Base-by-base conservation (phyloP, 2,888 invertebrate genomes). In the Nudaria mundana region DNA sequence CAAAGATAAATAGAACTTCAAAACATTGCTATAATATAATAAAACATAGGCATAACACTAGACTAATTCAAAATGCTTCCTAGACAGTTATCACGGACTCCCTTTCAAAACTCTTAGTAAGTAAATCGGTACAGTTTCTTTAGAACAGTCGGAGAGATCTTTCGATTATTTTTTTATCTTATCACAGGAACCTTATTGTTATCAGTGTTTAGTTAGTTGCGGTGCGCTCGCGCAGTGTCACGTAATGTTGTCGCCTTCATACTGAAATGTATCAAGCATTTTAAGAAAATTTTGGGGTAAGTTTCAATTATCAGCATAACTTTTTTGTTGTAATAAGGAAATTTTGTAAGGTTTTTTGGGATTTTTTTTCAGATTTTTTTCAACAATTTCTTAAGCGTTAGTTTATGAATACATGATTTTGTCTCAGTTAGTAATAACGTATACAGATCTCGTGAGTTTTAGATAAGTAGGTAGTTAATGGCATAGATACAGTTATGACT, bases 141-240 rank as follows among this genome's bases (percentile, higher is more conserved):
- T 56, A 51, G 45, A 59, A 63, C 63, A 66, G 63, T 67, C 24
- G 66, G 71, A 63, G 69, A 73, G 76, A 78, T 79, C 71, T 73
- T 56, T 56, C 62, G 73, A 76, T 76, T 68, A 73, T 64, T 66
- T 63, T 66, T 63, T 75, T 77, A 81, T 81, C 81, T 81, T 73
- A 81, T 81, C 81, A 44, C 28, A 5, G 35, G 30, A 33, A 48
- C 50, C 46, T 48, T 45, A 49, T 44, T 48, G 51, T 61, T 62
- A 62, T 61, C 62, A 32, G 29, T 44, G 52, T 52, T 54, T 59
- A 61, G 61, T 56, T 48, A 40, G 36, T 37, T 47, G 38, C 29
- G 29, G 45, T 48, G 45, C 45, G 47, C 44, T 24, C 18, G 25
- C 41, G 34, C 22, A 32, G 44, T 46, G 34, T 48, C 50, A 55